These are phyloP conservation scores for Euthynnus affinis DNA, from an alignment of 2,797 vertebrate species.

Conservation along the genomic window DNA sequence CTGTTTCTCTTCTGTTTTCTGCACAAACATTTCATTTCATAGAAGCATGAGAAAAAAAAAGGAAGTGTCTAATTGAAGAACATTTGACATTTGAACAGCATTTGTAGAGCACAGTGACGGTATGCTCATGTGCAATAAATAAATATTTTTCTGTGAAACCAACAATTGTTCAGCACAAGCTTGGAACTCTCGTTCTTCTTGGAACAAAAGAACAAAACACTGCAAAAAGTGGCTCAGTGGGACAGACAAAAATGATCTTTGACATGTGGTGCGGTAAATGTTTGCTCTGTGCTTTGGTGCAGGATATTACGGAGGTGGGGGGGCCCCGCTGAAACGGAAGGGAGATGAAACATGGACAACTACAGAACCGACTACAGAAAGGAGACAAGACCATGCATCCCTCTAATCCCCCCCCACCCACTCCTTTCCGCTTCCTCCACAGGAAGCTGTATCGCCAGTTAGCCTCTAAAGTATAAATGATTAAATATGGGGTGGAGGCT, in stretches of 20 bases:
- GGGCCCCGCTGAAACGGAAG: slow-evolving; percentile 45
- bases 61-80: slow-evolving; percentile 21
- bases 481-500: slow-evolving; percentile 77
- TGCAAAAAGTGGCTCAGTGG: slow-evolving; percentile 24
- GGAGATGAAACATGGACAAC: slow-evolving; percentile 66
- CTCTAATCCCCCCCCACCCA: slow-evolving; percentile 78
- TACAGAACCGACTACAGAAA: slow-evolving; percentile 48
- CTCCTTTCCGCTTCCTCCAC: slow-evolving; percentile 77
- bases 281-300: slow-evolving; percentile 57
- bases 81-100: slow-evolving; percentile 13
- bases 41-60: background rate
- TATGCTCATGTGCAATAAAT: slow-evolving; percentile 16
- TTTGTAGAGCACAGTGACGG: slow-evolving; percentile 1
- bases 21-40: slow-evolving; percentile 14
- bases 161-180: slow-evolving; percentile 23
- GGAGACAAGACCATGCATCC: slow-evolving; percentile 68
- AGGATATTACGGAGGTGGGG: slow-evolving; percentile 60
- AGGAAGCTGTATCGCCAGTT: slow-evolving; percentile 75
- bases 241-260: slow-evolving; percentile 40
- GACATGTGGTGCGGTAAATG: slow-evolving; percentile 59
- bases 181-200: slow-evolving; percentile 35
- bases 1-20: slow-evolving; percentile 23
- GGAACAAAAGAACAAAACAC: slow-evolving; percentile 36
- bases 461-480: slow-evolving; percentile 80
- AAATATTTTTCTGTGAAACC: background rate